Conservation (phyloP, 2,797 vertebrate genomes). For the Echeneis naucrates region DNA sequence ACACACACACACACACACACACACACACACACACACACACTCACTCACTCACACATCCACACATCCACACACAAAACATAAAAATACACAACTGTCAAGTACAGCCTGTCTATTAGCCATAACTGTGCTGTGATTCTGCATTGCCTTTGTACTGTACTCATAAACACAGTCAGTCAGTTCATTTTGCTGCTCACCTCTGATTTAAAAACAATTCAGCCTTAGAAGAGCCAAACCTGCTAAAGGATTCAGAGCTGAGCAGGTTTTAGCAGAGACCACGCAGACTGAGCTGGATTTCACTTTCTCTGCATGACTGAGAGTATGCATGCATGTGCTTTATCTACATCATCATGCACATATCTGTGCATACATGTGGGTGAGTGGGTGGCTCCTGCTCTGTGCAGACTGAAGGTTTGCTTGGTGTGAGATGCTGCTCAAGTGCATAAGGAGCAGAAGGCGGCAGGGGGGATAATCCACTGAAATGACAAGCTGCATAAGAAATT, state of each 20-base stretch:
- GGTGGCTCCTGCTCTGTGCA: slow-evolving; percentile 62
- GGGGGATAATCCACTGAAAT: slow-evolving; percentile 80
- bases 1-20: slow-evolving; percentile 36
- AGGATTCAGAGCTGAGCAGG: slow-evolving; percentile 19
- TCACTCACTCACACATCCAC: slow-evolving; percentile 18
- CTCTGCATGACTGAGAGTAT: slow-evolving; percentile 4
- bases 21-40: slow-evolving; percentile 19
- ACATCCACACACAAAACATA: neutral
- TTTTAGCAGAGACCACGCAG: slow-evolving; percentile 29
- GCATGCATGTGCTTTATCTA: slow-evolving; percentile 3
- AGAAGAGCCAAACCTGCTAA: slow-evolving; percentile 12
- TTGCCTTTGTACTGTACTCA: slow-evolving; percentile 20
- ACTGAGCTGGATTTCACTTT: slow-evolving; percentile 17
- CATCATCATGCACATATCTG: slow-evolving; percentile 20
- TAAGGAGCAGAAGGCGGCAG: slow-evolving; percentile 67
- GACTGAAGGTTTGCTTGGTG: slow-evolving; percentile 60
- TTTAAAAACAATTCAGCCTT: slow-evolving; percentile 24
- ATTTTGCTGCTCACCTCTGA: slow-evolving; percentile 19
- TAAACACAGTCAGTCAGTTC: slow-evolving; percentile 28
- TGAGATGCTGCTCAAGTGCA: slow-evolving; percentile 75
- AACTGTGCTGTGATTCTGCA: slow-evolving; percentile 33
- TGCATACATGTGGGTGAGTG: slow-evolving; percentile 49
- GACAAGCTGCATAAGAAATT: slow-evolving; percentile 82
- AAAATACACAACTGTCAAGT: slow-evolving; percentile 46
- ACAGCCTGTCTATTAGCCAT: slow-evolving; percentile 44